Base-by-base conservation (phyloP, 1,140 invertebrate genomes). In the Pogonognathellus flavescens region DNA sequence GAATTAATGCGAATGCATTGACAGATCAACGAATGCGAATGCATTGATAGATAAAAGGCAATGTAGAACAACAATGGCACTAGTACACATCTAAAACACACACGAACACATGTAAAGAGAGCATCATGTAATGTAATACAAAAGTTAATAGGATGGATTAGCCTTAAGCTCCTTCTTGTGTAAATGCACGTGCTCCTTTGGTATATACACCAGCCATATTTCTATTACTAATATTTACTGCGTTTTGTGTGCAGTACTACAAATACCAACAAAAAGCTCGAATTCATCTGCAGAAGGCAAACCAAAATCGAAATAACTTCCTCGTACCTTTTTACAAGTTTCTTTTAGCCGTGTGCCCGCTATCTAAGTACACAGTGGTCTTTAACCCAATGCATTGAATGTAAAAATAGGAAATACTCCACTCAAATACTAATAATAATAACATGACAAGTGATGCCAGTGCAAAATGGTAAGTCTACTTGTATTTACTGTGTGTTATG, bases 101-200 rank as follows among this genome's bases (percentile, higher is more conserved):
- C 70, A 76, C 31, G 70, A 76, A 76, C 62, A 76, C 70, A 76
- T 76, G 70, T 76, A 76, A 76, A 76, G 70, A 76, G 70, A 41
- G 31, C 31, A 41, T 41, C 70, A 76, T 76, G 70, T 76, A 76
- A 76, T 76, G 70, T 76, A 76, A 76, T 76, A 76, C 70, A 76
- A 76, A 76, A 76, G 70, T 76, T 76, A 76, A 76, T 76, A 76
- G 70, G 70, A 31, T 31, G 70, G 70, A 76, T 76, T 76, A 50
- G 70, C 7, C n/a, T 16, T 76, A 76, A 76, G 70, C 41, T 76
- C 31, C 31, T 50, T 76, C 25, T 31, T 76, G 70, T 76, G 41
- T 76, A 16, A 76, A 76, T 76, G 31, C 70, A 76, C 70, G 70
- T 76, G 70, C 70, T 31, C 70, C 70, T 76, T 76, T 49, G 14